Evolutionary conservation across 2,888 invertebrate species (phyloP), one percentile per base, ranked within the genome.

Genomic region (Caenorhabditis virilis): DNA sequence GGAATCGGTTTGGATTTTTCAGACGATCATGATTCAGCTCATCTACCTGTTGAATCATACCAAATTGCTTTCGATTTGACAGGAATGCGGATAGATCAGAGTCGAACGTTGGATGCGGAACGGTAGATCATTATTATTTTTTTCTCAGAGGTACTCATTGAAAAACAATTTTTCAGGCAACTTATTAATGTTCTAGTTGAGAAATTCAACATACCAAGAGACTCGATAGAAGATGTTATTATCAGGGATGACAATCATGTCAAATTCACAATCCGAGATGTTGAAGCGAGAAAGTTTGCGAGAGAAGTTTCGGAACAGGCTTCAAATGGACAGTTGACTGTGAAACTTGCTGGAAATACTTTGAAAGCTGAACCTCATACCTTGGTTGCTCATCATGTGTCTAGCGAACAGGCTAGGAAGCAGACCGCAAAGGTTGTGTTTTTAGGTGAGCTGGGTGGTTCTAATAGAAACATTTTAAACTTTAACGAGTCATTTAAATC

Each of bases 21-120:
- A 13, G 53, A 53, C 16, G 70, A 69, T 47, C 64, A 72, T 38
- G 71, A 66, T 22, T 48, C 43, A 16, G 60, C 51, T 16, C 47
- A 49, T 22, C 13, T 52, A 9, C 57, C 68, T 2, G 47, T 52
- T 16, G 74, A 74, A 47, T 56, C 71, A 5, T 71, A 75, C 53
- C 61, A 73, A 39, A 56, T 79, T 22, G 76, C 75, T 11, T 79
- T 79, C 45, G 55, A 71, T 13, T 61, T 79, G 11, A 69, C 71
- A 1, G 79, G 79, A 38, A 71, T 71, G n/a, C 54, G 60, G 18
- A 59, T 69, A 23, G 50, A 65, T 16, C 38, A 18, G 16, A 42
- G 58, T 9, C 67, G 70, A 36, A 66, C 56, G 18, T 50, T 63
- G 27, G 71, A 59, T 23, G 63, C 69, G 36, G 72, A 76, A 47